Evolutionary conservation across 2,113 vertebrate species (phyloP), one percentile per base, ranked within the genome.

Genomic region (Rhinogobius similis): DNA sequence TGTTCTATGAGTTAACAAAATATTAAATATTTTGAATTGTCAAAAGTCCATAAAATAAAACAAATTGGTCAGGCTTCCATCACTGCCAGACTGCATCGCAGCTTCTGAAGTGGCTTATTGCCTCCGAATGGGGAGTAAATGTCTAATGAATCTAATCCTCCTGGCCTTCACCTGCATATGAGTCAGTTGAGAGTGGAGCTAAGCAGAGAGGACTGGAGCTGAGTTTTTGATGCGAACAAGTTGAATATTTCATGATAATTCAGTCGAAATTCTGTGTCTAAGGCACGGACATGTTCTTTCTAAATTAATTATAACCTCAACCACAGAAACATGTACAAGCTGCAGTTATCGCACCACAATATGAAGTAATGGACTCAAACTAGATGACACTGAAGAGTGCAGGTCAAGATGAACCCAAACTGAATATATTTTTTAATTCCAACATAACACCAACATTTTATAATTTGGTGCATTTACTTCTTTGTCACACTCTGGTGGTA

Each of bases 271-370:
- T 29, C 27, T 36, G 56, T 32, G 26, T 58, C 27, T 59, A 18
- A 59, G 56, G 16, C 56, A 59, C 2, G 59, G 66, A 71, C 68
- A 43, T 32, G n/a, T 23, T 24, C 56, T 59, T 32, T 59, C 9
- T 59, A 29, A 6, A 59, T 59, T 32, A 32, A 36, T 59, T 29
- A 59, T 59, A 10, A 32, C 14, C 24, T 59, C 56, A 59, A 5
- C 16, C 27, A 16, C 56, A 59, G 56, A 59, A 36, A 59, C 27
- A 59, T 32, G 13, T 11, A 7, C 27, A 27, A 29, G 14, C 27
- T 32, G 27, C 27, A 59, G 56, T 59, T 27, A 29, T 32, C 16
- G 18, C 16, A n/a, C 56, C 26, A n/a, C 56, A 29, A 21, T 24
- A 53, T 53, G 8, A 23, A 10, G 48, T 21, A 23, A 52, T 23